phyloP scores from a whole-genome alignment of 2,113 vertebrate species.

The Aix galericulata region DNA sequence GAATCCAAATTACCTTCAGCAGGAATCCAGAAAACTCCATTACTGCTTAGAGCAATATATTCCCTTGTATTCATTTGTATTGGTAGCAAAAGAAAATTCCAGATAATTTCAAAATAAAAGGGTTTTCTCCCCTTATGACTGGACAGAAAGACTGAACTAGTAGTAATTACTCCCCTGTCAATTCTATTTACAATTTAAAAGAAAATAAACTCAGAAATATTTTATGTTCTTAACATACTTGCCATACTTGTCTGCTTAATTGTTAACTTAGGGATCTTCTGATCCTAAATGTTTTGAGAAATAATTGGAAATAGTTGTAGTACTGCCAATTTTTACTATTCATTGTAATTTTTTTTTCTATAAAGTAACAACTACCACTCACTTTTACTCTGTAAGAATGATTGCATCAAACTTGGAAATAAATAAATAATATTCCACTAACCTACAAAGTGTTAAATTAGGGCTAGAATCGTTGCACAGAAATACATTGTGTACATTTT shows the following conservation, averaged over 20 bases:
- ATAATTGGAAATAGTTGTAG: background rate
- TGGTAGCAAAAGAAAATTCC: background rate
- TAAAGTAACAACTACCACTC: background rate
- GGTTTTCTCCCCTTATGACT: background rate
- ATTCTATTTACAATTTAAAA: slow-evolving; percentile 8
- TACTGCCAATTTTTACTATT: background rate
- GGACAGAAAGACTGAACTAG: background rate
- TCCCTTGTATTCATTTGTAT: background rate
- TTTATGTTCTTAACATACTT: background rate
- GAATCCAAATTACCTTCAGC: background rate
- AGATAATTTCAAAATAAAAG: background rate
- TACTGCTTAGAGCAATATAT: background rate
- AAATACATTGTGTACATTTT: background rate
- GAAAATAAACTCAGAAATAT: background rate
- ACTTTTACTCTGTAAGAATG: background rate
- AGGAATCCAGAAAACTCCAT: background rate
- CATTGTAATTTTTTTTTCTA: background rate
- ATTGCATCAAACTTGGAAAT: background rate
- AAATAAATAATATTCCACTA: background rate
- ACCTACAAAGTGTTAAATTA: background rate
- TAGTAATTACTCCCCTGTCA: background rate
- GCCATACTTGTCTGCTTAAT: background rate
- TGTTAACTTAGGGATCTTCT: background rate
- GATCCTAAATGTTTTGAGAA: background rate
- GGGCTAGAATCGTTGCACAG: background rate